Evolutionary conservation across 1,140 invertebrate species (phyloP).

Genomic region (Heliconius nattereri): DNA sequence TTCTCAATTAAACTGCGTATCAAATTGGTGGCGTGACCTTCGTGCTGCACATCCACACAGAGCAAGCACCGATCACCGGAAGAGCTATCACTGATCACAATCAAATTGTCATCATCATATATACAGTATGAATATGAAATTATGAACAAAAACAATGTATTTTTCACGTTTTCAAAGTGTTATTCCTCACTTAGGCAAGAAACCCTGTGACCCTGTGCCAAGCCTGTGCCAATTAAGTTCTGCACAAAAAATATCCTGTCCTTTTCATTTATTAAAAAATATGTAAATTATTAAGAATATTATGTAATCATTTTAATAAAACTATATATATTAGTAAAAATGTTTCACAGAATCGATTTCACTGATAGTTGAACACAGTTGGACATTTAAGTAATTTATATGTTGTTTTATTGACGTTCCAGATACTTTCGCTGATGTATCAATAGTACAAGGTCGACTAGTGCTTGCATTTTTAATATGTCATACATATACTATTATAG

Average conservation of each 20-base stretch:
- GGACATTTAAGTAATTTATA: not conserved
- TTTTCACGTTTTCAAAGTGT: too few species aligned
- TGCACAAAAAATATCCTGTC: too few species aligned
- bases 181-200: too few species aligned
- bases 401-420: not conserved
- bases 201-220: too few species aligned
- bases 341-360: not conserved
- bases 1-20: not conserved
- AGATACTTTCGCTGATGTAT: constrained; percentile 28
- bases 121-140: not conserved
- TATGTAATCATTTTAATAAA: not conserved
- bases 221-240: too few species aligned
- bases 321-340: not conserved
- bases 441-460: constrained; percentile 14
- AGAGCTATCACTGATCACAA: constrained; percentile 16
- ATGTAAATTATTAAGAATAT: too few species aligned
- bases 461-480: not conserved
- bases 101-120: constrained; percentile 11
- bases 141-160: not conserved
- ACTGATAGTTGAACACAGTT: not conserved
- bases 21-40: constrained; percentile 7
- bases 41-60: not conserved
- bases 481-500: not conserved
- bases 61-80: constrained; percentile 23
- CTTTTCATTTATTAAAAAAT: too few species aligned